Conservation (phyloP, 1,140 invertebrate species). For the Drosophila orena region DNA sequence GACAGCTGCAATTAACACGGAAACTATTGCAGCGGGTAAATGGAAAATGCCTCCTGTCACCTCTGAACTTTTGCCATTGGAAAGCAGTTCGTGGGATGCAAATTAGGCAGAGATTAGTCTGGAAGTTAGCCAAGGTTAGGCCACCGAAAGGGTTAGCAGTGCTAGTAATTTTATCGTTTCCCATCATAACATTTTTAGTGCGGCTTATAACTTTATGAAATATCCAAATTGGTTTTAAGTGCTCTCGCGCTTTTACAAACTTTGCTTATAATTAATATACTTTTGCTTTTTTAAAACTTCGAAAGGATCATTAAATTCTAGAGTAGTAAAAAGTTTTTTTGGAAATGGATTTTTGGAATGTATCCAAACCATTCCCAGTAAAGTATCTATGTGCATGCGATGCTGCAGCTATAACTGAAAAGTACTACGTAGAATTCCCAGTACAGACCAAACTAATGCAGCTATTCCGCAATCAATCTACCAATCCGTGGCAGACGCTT, state of each 20-base stretch:
- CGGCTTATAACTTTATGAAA: not conserved
- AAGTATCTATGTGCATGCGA: not conserved
- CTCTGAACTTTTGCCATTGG: conserved; percentile 24
- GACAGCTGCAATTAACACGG: conserved; percentile 45
- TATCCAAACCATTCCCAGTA: not conserved
- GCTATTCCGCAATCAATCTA: conserved; percentile 53
- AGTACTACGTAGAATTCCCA: conserved; percentile 11
- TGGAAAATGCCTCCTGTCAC: not conserved
- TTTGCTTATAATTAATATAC: not conserved
- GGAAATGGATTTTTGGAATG: no score
- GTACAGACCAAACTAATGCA: not conserved
- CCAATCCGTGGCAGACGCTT: conserved; percentile 52
- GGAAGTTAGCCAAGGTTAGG: conserved; percentile 5
- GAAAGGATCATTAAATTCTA: no score
- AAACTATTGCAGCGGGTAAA: conserved; percentile 5
- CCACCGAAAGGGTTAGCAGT: not conserved
- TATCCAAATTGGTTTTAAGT: not conserved
- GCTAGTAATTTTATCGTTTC: not conserved
- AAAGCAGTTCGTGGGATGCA: conserved; percentile 27
- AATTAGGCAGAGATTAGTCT: conserved; percentile 35
- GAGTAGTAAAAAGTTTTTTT: no score
- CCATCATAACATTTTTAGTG: not conserved
- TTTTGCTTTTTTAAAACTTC: no score
- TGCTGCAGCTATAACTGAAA: conserved; percentile 15
- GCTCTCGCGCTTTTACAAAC: not conserved